Conservation (phyloP, 2,113 vertebrate genomes). For the Ciconia maguari region DNA sequence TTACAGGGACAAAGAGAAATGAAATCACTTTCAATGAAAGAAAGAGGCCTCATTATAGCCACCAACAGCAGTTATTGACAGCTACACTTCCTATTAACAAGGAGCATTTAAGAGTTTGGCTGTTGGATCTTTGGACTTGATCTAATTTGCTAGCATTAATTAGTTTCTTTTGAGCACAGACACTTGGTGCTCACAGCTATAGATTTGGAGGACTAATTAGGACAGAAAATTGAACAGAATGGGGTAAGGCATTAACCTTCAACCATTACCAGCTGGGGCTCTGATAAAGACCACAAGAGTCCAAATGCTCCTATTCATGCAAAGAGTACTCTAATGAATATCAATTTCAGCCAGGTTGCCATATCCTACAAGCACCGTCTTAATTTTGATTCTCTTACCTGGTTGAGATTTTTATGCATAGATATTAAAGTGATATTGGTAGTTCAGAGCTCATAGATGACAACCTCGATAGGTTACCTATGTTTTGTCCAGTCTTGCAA, state of each 20-base stretch:
- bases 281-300: conserved; percentile 85
- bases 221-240: conserved; percentile 88
- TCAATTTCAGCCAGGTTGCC: conserved; percentile 80
- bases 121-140: conserved; percentile 90
- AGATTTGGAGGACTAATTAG: conserved; percentile 88
- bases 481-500: conserved; percentile 28
- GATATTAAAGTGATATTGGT: neutral
- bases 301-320: conserved; percentile 88
- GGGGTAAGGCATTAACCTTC: conserved; percentile 84
- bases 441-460: neutral
- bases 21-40: conserved; percentile 90
- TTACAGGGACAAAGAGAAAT: conserved; percentile 85
- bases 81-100: conserved; percentile 86
- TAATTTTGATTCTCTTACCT: conserved; percentile 65
- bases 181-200: conserved; percentile 89
- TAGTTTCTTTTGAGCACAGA: conserved; percentile 88
- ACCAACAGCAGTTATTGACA: conserved; percentile 88
- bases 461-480: neutral
- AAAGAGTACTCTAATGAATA: conserved; percentile 82
- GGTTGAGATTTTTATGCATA: conserved; percentile 22
- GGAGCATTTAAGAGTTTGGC: conserved; percentile 88
- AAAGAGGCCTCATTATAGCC: conserved; percentile 86
- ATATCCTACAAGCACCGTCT: conserved; percentile 53
- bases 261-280: conserved; percentile 91
- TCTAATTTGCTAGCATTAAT: conserved; percentile 98